These are phyloP conservation scores for Peromyscus nudipes DNA, from an alignment of 2,797 vertebrate species.

Conservation along the genomic window DNA sequence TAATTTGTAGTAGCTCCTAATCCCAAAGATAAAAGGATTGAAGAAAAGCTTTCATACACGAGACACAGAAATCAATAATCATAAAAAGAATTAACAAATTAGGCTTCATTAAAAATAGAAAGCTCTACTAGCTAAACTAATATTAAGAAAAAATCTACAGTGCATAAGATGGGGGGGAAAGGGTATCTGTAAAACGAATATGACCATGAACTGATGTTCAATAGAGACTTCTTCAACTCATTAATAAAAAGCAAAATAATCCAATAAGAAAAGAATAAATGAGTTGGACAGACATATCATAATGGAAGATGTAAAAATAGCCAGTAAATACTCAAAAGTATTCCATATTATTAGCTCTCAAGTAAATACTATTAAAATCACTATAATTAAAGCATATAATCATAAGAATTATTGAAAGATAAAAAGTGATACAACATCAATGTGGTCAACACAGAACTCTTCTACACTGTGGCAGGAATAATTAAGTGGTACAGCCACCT, in stretches of 20 bases:
- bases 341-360: neutral
- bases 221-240: neutral
- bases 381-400: neutral
- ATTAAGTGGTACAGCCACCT: neutral
- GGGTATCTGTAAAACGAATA: neutral
- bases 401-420: conserved; percentile 9
- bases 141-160: neutral
- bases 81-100: conserved; percentile 2
- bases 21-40: neutral
- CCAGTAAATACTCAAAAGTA: neutral
- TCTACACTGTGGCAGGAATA: neutral
- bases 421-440: neutral
- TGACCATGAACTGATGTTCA: neutral
- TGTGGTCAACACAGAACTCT: neutral
- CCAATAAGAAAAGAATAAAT: neutral
- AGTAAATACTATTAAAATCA: neutral
- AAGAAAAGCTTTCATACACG: neutral
- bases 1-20: neutral
- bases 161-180: neutral
- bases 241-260: neutral
- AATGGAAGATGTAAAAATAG: conserved; percentile 6
- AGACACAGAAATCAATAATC: neutral
- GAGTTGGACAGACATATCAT: neutral
- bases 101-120: neutral
- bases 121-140: neutral